Evolutionary conservation across 2,797 vertebrate genomes (phyloP).

Genomic region (Erethizon dorsatum): DNA sequence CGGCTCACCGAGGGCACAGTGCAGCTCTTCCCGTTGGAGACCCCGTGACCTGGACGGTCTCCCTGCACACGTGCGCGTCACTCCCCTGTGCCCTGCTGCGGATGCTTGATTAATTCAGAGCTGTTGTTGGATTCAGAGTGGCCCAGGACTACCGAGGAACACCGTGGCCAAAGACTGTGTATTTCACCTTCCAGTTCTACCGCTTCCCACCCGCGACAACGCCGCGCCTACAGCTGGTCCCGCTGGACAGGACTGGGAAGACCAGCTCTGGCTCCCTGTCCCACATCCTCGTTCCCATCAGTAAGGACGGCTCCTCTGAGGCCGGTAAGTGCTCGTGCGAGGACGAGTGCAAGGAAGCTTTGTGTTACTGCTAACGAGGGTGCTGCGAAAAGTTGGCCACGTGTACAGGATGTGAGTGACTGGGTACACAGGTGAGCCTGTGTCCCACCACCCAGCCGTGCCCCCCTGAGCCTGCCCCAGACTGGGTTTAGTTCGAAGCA

Average conservation of each 20-base stretch:
- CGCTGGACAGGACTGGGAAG: conserved; percentile 56
- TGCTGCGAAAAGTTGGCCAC: accelerated
- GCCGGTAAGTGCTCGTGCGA: conserved; percentile 87
- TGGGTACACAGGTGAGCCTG: no score
- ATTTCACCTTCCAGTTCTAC: conserved; percentile 98
- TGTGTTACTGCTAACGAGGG: no score
- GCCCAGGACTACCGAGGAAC: conserved; percentile 75
- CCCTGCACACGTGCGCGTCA: accelerated
- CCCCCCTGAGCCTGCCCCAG: not conserved
- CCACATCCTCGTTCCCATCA: conserved; percentile 90
- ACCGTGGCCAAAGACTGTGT: conserved; percentile 92
- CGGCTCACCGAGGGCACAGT: not conserved
- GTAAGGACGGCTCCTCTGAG: conserved; percentile 89
- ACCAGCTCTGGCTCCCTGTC: conserved; percentile 74
- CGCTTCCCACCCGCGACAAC: conserved; percentile 94
- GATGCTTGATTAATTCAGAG: not conserved
- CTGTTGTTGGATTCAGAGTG: conserved; percentile 87
- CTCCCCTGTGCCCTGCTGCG: accelerated
- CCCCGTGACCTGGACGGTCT: accelerated
- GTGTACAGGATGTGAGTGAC: accelerated
- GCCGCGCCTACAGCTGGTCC: conserved; percentile 92
- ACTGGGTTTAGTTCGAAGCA: accelerated
- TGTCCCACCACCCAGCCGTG: accelerated
- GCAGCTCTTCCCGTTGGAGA: not conserved
- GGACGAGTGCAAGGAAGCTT: accelerated